Conservation (phyloP, 2,113 vertebrate genomes). For the Dipodomys spectabilis region DNA sequence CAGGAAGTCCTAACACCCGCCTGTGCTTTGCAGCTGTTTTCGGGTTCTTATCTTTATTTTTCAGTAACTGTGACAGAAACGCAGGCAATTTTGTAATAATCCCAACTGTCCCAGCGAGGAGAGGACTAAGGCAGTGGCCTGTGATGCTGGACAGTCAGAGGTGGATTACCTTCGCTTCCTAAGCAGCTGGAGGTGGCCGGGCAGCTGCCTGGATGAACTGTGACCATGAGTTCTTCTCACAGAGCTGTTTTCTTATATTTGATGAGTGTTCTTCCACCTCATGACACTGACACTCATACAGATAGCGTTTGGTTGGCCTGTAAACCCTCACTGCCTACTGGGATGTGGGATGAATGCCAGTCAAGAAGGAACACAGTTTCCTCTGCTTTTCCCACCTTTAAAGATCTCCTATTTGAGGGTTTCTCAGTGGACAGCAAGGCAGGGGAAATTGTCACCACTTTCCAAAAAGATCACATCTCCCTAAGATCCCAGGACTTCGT, state of each 20-base stretch:
- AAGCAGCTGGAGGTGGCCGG: conserved; percentile 55
- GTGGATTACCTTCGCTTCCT: conserved; percentile 64
- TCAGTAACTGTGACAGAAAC: conserved; percentile 55
- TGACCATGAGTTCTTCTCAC: conserved; percentile 50
- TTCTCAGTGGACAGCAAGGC: neutral
- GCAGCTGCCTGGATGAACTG: conserved; percentile 18
- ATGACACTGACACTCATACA: neutral
- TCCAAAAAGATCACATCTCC: neutral
- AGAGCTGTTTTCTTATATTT: neutral
- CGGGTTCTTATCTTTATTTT: conserved; percentile 43
- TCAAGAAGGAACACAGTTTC: neutral
- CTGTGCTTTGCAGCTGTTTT: conserved; percentile 35
- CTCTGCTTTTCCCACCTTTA: neutral
- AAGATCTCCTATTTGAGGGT: neutral
- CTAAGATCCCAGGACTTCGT: neutral
- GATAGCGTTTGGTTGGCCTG: neutral
- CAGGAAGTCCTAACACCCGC: conserved; percentile 5
- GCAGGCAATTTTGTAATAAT: conserved; percentile 52
- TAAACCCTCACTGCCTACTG: neutral
- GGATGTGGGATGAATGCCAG: neutral
- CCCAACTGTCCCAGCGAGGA: conserved; percentile 50
- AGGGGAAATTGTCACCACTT: neutral
- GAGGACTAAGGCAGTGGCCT: conserved; percentile 17
- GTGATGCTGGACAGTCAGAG: conserved; percentile 66
- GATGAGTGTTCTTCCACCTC: neutral